Percentiles rank a stretch among this genome's conserved stretches.
Evolutionary conservation across 2,888 invertebrate species (phyloP).

Genomic region (Ectobius pallidus): DNA sequence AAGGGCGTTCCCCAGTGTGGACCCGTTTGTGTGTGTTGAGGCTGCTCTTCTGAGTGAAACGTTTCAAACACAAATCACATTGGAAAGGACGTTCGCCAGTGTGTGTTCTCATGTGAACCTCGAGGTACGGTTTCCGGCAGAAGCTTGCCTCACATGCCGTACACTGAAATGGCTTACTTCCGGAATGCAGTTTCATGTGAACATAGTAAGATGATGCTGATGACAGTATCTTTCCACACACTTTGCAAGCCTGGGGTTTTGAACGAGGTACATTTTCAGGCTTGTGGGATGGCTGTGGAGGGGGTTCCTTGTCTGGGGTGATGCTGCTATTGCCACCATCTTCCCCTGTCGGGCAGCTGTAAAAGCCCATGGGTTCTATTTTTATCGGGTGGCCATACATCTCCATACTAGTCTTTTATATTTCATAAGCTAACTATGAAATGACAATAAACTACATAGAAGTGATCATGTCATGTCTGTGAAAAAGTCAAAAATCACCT

Average conservation of each 20-base stretch:
- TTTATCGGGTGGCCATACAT: constrained; percentile 37
- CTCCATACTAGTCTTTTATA: constrained; percentile 19
- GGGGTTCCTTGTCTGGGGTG: constrained; percentile 14
- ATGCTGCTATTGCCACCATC: constrained; percentile 29
- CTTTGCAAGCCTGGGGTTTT: constrained; percentile 77
- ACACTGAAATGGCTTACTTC: constrained; percentile 80
- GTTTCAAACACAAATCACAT: constrained; percentile 75
- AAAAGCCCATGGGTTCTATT: constrained; percentile 36
- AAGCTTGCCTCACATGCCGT: constrained; percentile 78
- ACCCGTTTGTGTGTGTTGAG: constrained; percentile 81
- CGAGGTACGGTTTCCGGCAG: constrained; percentile 79
- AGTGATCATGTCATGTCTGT: constrained; percentile 2
- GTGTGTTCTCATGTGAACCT: constrained; percentile 82
- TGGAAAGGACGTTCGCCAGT: constrained; percentile 74
- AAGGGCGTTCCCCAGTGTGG: constrained; percentile 80
- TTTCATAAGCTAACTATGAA: background rate
- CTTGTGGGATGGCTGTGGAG: constrained; percentile 4
- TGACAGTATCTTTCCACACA: constrained; percentile 77
- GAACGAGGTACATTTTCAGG: constrained; percentile 30
- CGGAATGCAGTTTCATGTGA: constrained; percentile 82
- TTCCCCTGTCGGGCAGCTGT: constrained; percentile 34
- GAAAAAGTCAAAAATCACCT: constrained; percentile 15
- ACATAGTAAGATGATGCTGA: constrained; percentile 81
- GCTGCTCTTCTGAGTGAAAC: constrained; percentile 82
- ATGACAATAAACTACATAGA: constrained; percentile 13